Conservation (phyloP, 2,888 invertebrate genomes). For the Trichogramma evanescens region DNA sequence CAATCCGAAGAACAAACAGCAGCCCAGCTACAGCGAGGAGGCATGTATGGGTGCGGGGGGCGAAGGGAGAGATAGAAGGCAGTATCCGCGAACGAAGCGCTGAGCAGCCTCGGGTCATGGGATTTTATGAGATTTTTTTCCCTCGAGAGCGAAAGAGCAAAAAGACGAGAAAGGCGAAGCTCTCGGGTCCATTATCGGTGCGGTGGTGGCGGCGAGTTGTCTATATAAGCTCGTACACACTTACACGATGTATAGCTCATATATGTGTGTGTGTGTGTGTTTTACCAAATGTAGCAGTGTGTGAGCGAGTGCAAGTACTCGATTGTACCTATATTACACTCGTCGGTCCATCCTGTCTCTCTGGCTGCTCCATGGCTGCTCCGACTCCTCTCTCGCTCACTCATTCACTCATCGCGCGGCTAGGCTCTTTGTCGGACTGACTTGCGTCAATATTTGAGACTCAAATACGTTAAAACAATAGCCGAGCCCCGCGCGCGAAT, state of each 20-base stretch:
- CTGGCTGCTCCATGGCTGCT: conserved; percentile 8
- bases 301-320: not conserved
- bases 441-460: conserved; percentile 46
- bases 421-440: conserved; percentile 37
- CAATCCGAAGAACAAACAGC: too few relatives aligned
- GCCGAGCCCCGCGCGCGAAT: conserved; percentile 27
- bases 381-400: conserved; percentile 20
- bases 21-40: too few relatives aligned
- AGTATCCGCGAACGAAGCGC: conserved; percentile 21
- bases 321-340: too few relatives aligned
- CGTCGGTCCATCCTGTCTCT: too few relatives aligned
- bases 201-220: conserved; percentile 8
- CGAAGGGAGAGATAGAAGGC: too few relatives aligned
- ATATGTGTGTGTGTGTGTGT: not conserved
- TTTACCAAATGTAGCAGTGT: conserved; percentile 8
- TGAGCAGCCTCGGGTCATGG: conserved; percentile 40
- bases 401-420: conserved; percentile 18
- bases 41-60: too few relatives aligned
- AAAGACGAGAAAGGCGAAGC: not conserved
- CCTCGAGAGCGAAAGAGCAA: conserved; percentile 5
- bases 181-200: conserved; percentile 13
- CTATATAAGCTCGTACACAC: conserved; percentile 1
- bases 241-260: not conserved
- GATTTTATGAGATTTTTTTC: conserved; percentile 41
- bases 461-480: conserved; percentile 48